Evolutionary conservation across 1,140 invertebrate species (phyloP).

Genomic region (Dendrolimus punctatus): DNA sequence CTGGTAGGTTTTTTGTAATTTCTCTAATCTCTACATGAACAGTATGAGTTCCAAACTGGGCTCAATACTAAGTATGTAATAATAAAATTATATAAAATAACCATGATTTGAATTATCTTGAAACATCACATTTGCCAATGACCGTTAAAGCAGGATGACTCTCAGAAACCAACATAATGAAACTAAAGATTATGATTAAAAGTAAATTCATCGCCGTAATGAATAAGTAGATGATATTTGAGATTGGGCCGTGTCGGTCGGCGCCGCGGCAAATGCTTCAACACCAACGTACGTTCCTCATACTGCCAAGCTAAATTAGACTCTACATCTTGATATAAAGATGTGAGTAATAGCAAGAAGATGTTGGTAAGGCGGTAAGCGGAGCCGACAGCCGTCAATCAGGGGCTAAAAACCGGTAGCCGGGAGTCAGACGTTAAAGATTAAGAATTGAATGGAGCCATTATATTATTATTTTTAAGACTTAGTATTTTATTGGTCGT

Average conservation of each 20-base stretch:
- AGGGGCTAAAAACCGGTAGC: constrained; percentile 69
- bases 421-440: constrained; percentile 59
- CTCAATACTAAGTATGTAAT: too few species aligned
- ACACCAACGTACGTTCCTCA: constrained; percentile 13
- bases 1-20: too few species aligned
- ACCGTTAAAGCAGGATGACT: constrained; percentile 18
- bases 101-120: constrained; percentile 3
- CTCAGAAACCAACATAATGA: constrained; percentile 17
- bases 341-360: constrained; percentile 13
- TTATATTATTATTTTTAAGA: constrained; percentile 9
- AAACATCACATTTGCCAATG: constrained; percentile 14
- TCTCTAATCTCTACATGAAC: too few species aligned
- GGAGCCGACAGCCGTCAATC: constrained; percentile 69
- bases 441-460: constrained; percentile 47
- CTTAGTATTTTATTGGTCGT: too few species aligned
- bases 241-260: constrained; percentile 56
- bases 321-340: constrained; percentile 19
- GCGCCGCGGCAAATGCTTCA: constrained; percentile 56
- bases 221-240: constrained; percentile 68
- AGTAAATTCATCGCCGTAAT: constrained; percentile 56
- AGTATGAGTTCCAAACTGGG: too few species aligned
- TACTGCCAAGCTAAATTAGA: constrained; percentile 17
- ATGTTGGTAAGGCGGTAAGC: constrained; percentile 42
- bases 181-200: constrained; percentile 58
- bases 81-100: too few species aligned